phyloP scores from a whole-genome alignment of 2,797 vertebrate genomes.

The Melanotaenia boesemani region DNA sequence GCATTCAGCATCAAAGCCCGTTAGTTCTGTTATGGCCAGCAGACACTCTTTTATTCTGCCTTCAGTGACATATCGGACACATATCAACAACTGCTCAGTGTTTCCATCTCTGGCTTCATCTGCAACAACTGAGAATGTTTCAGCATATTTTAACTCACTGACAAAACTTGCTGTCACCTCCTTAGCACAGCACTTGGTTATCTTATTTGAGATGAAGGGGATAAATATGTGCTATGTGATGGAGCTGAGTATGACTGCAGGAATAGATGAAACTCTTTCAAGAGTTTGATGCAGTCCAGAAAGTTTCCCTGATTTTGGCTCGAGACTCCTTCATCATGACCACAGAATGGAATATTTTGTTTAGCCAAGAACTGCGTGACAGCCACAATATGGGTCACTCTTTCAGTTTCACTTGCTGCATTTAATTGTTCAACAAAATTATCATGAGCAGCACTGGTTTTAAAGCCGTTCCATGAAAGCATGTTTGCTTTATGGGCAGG shows the following conservation, averaged over 20 bases:
- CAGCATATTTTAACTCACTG: conserved; percentile 16
- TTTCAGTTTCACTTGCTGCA: no score
- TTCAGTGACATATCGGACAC: no score
- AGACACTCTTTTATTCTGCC: no score
- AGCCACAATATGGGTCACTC: no score
- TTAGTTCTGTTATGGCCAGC: no score
- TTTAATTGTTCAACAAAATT: no score
- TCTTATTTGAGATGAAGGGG: conserved; percentile 21
- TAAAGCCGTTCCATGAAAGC: no score
- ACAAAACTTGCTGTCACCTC: not conserved
- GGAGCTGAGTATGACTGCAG: conserved; percentile 13
- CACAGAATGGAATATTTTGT: not conserved
- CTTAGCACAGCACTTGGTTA: no score
- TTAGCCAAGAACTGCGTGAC: no score
- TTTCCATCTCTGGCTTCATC: conserved; percentile 23
- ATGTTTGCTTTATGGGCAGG: no score
- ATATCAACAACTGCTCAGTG: not conserved
- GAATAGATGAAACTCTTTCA: conserved; percentile 39
- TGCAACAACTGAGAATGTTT: conserved; percentile 31
- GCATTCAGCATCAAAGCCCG: no score
- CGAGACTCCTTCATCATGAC: conserved; percentile 19
- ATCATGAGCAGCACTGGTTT: no score
- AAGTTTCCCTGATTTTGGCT: conserved; percentile 22
- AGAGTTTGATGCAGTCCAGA: conserved; percentile 27
- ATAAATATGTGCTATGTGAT: conserved; percentile 6